A percentile compares a stretch with the other conserved stretches of the same genome.
Conservation (phyloP, 1,140 invertebrate species). For the Ceratitis capitata region DNA sequence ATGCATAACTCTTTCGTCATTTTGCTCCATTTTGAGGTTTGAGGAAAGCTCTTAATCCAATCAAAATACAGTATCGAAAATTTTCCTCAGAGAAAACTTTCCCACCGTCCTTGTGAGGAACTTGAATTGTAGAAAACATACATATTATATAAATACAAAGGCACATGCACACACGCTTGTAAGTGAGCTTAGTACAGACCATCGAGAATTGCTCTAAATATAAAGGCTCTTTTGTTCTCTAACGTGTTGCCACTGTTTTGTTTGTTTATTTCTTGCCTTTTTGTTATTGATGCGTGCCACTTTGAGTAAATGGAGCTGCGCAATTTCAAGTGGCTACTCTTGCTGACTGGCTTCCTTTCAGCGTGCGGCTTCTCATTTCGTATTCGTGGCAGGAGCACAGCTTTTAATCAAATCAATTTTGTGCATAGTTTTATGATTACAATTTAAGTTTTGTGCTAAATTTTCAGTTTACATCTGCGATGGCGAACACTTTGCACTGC, state of each 20-base stretch:
- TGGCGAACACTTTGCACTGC: not conserved
- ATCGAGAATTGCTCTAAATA: not conserved
- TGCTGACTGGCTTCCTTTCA: not conserved
- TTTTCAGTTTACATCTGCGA: not conserved
- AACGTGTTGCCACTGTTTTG: not conserved
- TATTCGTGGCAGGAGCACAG: slow-evolving; percentile 54
- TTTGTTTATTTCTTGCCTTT: not conserved
- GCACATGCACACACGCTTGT: not conserved
- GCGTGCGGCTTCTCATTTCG: slow-evolving; percentile 50
- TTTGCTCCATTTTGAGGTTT: no score
- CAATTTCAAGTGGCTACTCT: slow-evolving; percentile 19
- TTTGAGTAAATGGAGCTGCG: not conserved
- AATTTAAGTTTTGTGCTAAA: slow-evolving; percentile 51
- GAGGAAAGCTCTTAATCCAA: not conserved
- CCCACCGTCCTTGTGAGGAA: not conserved
- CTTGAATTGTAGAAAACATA: no score
- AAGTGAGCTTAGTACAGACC: not conserved
- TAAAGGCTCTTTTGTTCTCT: not conserved
- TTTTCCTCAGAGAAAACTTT: not conserved
- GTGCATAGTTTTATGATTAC: slow-evolving; percentile 63
- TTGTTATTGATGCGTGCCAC: not conserved
- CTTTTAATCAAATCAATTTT: slow-evolving; percentile 65
- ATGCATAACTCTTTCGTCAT: no score
- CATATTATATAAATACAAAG: not conserved
- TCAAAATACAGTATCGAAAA: not conserved